These are phyloP conservation scores for Phrynocephalus guinanensis DNA, from an alignment of 2,797 vertebrate genomes.

Conservation along the genomic window DNA sequence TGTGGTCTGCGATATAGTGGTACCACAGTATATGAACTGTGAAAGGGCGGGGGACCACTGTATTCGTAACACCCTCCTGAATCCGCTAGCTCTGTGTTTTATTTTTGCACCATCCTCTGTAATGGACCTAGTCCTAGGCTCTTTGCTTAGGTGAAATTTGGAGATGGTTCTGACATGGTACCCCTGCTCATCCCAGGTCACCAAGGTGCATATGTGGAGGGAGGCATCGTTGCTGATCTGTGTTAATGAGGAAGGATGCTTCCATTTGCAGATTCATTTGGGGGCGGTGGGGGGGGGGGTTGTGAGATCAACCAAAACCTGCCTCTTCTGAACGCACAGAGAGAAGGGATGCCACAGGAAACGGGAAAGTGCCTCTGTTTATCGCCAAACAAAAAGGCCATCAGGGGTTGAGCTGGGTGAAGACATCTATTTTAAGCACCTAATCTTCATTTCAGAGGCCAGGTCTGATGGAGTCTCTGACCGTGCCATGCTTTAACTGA, in stretches of 20 bases:
- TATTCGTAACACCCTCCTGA: not conserved
- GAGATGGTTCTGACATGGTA: too few relatives aligned
- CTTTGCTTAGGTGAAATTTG: not conserved
- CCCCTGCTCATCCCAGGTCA: too few relatives aligned
- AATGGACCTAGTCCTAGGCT: not conserved
- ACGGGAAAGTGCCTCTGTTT: not conserved
- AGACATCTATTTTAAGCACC: constrained; percentile 20
- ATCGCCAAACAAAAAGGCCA: not conserved
- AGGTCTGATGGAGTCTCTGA: not conserved
- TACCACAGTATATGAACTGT: too few relatives aligned
- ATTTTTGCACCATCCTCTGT: not conserved
- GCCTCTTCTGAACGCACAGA: not conserved
- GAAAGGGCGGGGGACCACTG: too few relatives aligned
- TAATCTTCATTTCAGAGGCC: constrained; percentile 1
- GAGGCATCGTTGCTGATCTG: not conserved
- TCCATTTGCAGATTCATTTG: not conserved
- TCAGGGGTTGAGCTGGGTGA: not conserved
- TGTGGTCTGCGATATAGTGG: too few relatives aligned
- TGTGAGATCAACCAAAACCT: not conserved
- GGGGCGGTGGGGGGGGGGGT: too few relatives aligned
- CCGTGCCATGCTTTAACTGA: not conserved
- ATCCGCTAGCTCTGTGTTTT: not conserved
- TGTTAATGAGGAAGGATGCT: not conserved
- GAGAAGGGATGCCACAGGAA: too few relatives aligned
- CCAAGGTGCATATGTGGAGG: not conserved